These are phyloP conservation scores for Hypotaenidia philippensis DNA, from an alignment of 2,797 vertebrate species.

Conservation along the genomic window DNA sequence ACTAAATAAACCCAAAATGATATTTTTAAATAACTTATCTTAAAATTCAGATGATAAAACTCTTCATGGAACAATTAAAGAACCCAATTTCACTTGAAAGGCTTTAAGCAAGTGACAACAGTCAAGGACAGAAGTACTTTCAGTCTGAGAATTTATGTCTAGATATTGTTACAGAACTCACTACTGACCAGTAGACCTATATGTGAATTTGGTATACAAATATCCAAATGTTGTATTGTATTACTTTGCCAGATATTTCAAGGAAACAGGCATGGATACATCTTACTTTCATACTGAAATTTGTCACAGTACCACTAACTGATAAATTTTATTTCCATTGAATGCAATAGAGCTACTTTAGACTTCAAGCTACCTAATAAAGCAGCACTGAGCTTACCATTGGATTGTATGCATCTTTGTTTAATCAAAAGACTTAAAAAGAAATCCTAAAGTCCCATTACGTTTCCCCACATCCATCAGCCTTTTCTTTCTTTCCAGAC, in stretches of 20 bases:
- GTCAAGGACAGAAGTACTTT: neutral
- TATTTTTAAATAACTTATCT: neutral
- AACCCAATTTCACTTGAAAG: neutral
- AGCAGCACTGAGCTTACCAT: neutral
- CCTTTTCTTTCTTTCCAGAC: neutral
- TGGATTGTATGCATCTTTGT: neutral
- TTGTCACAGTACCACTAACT: neutral
- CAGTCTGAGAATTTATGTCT: neutral
- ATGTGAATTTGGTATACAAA: neutral
- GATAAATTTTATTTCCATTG: neutral
- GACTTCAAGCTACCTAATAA: neutral
- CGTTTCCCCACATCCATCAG: neutral
- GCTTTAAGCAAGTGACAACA: neutral
- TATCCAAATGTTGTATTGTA: neutral
- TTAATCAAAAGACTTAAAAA: neutral
- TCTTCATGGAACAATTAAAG: conserved; percentile 19
- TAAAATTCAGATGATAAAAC: conserved; percentile 30
- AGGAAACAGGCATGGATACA: neutral
- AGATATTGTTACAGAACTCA: neutral
- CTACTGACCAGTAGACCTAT: neutral
- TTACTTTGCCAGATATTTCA: neutral
- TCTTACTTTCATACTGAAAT: neutral
- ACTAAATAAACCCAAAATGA: conserved; percentile 6
- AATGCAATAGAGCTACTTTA: neutral
- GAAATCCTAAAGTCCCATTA: neutral